phyloP scores from a whole-genome alignment of 1,140 invertebrate species.

The Pachyrhynchus sulphureomaculatus region DNA sequence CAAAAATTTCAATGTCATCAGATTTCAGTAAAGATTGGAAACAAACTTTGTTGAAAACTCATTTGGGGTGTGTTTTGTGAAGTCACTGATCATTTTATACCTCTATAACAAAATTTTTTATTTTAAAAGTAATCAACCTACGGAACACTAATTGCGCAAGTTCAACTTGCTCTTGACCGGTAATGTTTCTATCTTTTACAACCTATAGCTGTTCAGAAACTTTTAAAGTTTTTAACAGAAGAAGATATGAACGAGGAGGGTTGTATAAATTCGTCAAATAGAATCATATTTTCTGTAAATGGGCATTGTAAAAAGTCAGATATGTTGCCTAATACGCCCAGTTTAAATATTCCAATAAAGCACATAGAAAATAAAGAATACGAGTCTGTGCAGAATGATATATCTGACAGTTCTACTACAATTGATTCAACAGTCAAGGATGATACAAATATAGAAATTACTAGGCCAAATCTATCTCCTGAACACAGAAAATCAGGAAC shows the following conservation, averaged over 20 bases:
- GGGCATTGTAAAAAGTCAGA: background rate
- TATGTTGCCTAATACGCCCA: constrained; percentile 1
- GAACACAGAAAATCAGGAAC: constrained; percentile 15
- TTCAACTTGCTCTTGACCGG: too few relatives aligned
- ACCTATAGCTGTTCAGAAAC: constrained; percentile 5
- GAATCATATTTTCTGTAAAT: background rate
- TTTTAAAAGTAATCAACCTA: too few relatives aligned
- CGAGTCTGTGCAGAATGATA: background rate
- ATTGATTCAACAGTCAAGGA: background rate
- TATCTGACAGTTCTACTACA: background rate
- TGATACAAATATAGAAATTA: background rate
- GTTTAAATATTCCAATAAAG: constrained; percentile 1
- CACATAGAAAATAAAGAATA: background rate
- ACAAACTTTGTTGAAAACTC: too few relatives aligned
- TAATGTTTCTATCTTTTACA: too few relatives aligned
- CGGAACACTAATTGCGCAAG: too few relatives aligned
- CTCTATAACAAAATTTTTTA: too few relatives aligned
- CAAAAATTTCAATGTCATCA: too few relatives aligned
- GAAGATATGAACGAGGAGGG: background rate
- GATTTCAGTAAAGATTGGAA: too few relatives aligned
- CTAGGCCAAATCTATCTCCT: background rate
- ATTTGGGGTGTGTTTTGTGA: too few relatives aligned
- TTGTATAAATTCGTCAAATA: background rate
- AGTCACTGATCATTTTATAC: too few relatives aligned
- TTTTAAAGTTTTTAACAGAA: constrained; percentile 10